phyloP scores from a whole-genome alignment of 2,113 vertebrate genomes.

The Saccopteryx leptura region DNA sequence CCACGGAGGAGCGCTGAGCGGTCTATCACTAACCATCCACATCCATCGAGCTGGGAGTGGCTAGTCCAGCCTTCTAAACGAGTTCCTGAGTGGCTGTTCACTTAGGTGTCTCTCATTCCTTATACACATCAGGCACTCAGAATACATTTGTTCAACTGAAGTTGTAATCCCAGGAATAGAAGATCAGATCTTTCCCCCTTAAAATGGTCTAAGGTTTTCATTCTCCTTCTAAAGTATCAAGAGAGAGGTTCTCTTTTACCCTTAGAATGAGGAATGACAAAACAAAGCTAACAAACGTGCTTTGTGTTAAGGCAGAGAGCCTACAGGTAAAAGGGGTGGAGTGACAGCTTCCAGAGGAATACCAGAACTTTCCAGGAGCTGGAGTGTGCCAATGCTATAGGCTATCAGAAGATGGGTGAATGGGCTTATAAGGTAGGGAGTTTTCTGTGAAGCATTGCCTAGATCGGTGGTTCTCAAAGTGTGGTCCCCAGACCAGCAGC shows the following conservation, averaged over 20 bases:
- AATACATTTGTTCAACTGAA: not conserved
- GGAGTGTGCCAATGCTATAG: not conserved
- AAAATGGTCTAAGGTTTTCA: constrained; percentile 20
- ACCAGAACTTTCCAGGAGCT: not conserved
- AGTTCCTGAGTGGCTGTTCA: not conserved
- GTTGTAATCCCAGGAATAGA: constrained; percentile 1
- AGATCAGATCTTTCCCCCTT: not conserved
- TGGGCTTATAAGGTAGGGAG: not conserved
- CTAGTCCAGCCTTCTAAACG: not conserved
- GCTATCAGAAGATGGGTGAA: not conserved
- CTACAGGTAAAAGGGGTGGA: not conserved
- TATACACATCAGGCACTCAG: not conserved
- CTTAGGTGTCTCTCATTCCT: not conserved
- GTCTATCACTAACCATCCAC: not conserved
- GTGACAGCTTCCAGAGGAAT: constrained; percentile 20
- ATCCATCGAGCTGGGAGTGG: not conserved
- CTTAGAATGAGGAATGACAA: constrained; percentile 43
- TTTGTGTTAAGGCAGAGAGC: constrained; percentile 55
- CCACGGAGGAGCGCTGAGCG: not conserved
- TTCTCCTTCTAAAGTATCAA: not conserved
- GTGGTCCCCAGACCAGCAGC: not conserved
- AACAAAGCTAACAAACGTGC: constrained; percentile 57
- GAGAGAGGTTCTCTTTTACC: not conserved
- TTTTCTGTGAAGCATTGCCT: not conserved
- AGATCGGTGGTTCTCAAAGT: not conserved